A percentile compares a stretch with the other conserved stretches of the same genome.
phyloP scores from a whole-genome alignment of 1,140 invertebrate species.

The Drosophila nigrodunni region DNA sequence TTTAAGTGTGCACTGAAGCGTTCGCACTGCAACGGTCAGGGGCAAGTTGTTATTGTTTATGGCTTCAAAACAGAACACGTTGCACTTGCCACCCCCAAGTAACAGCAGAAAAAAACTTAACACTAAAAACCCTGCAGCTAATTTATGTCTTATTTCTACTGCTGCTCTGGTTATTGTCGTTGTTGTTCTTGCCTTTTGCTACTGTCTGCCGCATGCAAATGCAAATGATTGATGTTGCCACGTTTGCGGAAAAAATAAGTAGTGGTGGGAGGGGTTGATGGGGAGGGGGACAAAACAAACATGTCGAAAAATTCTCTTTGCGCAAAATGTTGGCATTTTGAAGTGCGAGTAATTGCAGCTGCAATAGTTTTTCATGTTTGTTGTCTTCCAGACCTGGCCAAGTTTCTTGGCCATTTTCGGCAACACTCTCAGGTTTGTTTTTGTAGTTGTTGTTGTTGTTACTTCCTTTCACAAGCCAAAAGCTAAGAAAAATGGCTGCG shows the following conservation, averaged over 20 bases:
- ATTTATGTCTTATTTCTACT: slow-evolving; percentile 70
- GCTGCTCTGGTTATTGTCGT: slow-evolving; percentile 19
- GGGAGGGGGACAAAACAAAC: slow-evolving; percentile 34
- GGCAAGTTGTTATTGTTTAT: slow-evolving; percentile 23
- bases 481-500: slow-evolving; percentile 60
- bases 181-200: slow-evolving; percentile 39
- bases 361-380: slow-evolving; percentile 80
- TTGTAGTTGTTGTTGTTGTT: slow-evolving; percentile 31
- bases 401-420: slow-evolving; percentile 42
- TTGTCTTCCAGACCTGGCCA: slow-evolving; percentile 28
- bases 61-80: slow-evolving; percentile 27
- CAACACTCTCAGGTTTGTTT: slow-evolving; percentile 23
- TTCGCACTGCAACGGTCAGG: slow-evolving; percentile 29
- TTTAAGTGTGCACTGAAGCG: slow-evolving; percentile 7
- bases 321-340: slow-evolving; percentile 79
- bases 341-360: slow-evolving; percentile 82
- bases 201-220: slow-evolving; percentile 73
- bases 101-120: slow-evolving; percentile 55
- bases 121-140: slow-evolving; percentile 61
- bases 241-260: slow-evolving; percentile 13
- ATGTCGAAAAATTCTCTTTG: slow-evolving; percentile 74
- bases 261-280: no score
- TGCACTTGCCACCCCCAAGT: slow-evolving; percentile 41
- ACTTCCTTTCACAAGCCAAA: slow-evolving; percentile 70
- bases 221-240: slow-evolving; percentile 77